Evolutionary conservation across 2,888 invertebrate species (phyloP), one percentile per base, ranked within the genome.

Genomic region (Ephialtes manifestator): DNA sequence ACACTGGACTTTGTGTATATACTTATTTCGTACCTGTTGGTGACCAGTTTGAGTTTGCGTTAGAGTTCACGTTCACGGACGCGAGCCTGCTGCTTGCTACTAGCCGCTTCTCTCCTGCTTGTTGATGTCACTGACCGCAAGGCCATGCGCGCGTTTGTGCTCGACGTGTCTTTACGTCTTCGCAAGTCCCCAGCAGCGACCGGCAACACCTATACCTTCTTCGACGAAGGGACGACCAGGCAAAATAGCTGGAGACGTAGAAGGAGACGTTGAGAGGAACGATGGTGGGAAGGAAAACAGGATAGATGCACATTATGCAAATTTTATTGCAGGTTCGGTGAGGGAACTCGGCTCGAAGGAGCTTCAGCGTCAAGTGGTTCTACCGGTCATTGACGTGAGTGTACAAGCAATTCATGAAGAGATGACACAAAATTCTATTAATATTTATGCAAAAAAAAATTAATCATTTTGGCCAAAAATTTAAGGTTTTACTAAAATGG

Each of bases 1-100:
- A 31, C 39, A 15, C 43, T 28, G 24, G 24, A 24, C 24, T 24
- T 24, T 24, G 82, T 79, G 46, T 58, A 74, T 84, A 68, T 39
- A 10, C 39, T 39, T 39, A 39, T 39, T 39, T 39, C 10, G 10
- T 10, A 39, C 39, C 39, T 39, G 31, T 86, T 90, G 87, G 88
- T 92, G 92, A 90, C 91, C 92, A 91, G 90, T 91, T 92, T 89
- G 89, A 89, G 91, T 91, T 92, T 92, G 92, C 89, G 90, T 90
- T 92, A 91, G 90, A 89, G 91, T 91, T 92, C 92, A 93, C 89
- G 91, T 91, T 92, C 92, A 93, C 87, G 92, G 91, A 88, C 91
- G 88, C 88, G 83, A 58, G 39, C 18, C 43, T 53, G 28, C 43
- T 39, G 10, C 43, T 55, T 4, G 75, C 55, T 75, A 72, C 77